Base-by-base conservation (phyloP, 2,797 vertebrate genomes). In the Iguana delicatissima region DNA sequence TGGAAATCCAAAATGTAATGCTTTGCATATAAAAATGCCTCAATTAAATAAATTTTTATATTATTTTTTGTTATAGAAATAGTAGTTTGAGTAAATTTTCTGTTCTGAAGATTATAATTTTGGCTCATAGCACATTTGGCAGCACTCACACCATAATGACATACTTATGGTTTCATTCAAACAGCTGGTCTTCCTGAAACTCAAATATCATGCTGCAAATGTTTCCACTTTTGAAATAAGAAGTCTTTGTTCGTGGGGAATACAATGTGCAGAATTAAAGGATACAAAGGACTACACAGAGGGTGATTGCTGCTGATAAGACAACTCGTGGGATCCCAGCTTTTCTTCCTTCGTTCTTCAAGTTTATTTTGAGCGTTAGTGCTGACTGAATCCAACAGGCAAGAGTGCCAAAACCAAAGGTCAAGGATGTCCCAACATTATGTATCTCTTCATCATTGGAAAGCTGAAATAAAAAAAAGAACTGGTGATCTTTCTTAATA, bases 381-480 rank as follows among this genome's bases (percentile, higher is more conserved):
- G 97, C 97, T n/a, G 98, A 98, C 96, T 99, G 98, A 88, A 98
- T 94, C 99, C 98, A 99, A 96, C 98, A 99, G 1, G 97, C 98
- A 93, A 99, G 0, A 0, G 96, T 98, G 35, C 98, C 99, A 32
- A 98, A 96, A 4, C 98, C 98, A 88, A 99, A 99, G 9, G 98
- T 98, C 97, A 99, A 91, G 0, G 96, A 96, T 0, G 98, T 97
- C 82, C 99, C 99, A 0, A 98, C 69, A 0, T 99, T 98, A 94
- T 99, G 99, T 85, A 98, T 97, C 89, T 95, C 94, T 90, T 96
- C 92, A n/a, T 98, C 96, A 0, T 94, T 96, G 6, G 97, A 97
- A 38, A 99, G 85, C 99, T 99, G 93, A 84, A 74, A 93, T 69
- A 92, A 80, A 46, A 8, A 94, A 92, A 1, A 84, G 22, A 89